Base-by-base conservation (phyloP, 92 coral and sea anemone species). In the Pocillopora meandrina region DNA sequence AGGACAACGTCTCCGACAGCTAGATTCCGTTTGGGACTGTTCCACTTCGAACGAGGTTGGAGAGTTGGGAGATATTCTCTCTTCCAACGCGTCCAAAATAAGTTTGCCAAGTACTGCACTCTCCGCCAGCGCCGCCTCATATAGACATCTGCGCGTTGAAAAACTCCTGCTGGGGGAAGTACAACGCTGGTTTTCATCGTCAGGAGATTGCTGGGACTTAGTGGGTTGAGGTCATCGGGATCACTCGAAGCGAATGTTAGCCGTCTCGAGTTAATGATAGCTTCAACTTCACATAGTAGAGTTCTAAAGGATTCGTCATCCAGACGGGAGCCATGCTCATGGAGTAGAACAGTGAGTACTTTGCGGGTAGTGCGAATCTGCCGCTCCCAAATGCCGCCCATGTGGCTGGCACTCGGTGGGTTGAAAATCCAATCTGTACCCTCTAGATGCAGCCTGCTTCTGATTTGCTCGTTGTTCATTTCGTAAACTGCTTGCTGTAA, bases 381-480 rank as follows among this genome's bases (percentile, higher is more conserved):
- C 60, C 87, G 82, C 47, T n/a, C 94, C 91, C 89, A 91, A 9
- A 75, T 68, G 59, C 94, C 89, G 36, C 94, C 90, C 91, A 89
- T 92, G 76, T 88, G 79, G 77, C 77, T 73, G 61, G 15, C 77
- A 56, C 77, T 73, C 58, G 63, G 77, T 55, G 77, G 61, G 77
- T 73, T 73, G 77, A 73, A 73, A 52, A 55, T 52, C 62, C 77
- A 73, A 35, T 55, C 77, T 2, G 36, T 73, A n/a, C 72, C 72
- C 49, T 68, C 72, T 17, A 20, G 42, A 15, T 47, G 72, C 49
- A 68, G 14, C 49, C 35, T 68, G 72, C 13, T 31, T 68, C 72
- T 68, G 13, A 72, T 72, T 72, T 72, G 60, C 20, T 72, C 76
- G 10, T 19, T 47, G n/a, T 89, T 75, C 88, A 91, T 71, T 56